Evolutionary conservation across 2,113 vertebrate species (phyloP).

Genomic region (Fregata magnificens): DNA sequence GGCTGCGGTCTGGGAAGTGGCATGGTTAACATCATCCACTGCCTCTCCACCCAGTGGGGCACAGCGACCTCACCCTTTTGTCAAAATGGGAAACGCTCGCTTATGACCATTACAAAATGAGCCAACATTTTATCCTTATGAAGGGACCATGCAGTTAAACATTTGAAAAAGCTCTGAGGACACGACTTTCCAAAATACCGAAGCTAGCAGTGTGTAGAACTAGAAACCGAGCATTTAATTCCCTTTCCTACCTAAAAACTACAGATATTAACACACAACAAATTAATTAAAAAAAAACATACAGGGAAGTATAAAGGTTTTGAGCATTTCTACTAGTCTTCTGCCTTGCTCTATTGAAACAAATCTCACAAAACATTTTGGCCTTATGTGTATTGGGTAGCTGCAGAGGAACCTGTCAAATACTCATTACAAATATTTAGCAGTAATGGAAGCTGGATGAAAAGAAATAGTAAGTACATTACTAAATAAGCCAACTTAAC

Average conservation of each 20-base stretch:
- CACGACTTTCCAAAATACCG: neutral
- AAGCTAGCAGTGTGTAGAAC: neutral
- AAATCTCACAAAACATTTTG: neutral
- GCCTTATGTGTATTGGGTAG: neutral
- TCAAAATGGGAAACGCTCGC: neutral
- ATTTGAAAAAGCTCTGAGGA: neutral
- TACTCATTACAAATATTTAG: neutral
- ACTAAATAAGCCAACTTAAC: neutral
- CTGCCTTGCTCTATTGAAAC: neutral
- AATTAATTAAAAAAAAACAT: neutral
- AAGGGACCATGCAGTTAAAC: neutral
- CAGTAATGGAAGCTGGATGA: neutral
- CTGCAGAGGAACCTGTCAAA: neutral
- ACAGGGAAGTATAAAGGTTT: neutral
- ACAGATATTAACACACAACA: neutral
- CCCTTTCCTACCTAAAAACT: neutral
- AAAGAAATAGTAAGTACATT: neutral
- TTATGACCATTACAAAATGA: neutral
- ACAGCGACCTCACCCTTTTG: neutral
- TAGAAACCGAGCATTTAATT: neutral
- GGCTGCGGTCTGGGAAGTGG: accelerated
- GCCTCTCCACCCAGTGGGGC: neutral
- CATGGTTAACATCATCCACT: neutral
- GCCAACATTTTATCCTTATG: neutral
- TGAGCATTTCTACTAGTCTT: neutral